A percentile compares a stretch with the other conserved stretches of the same genome.
Evolutionary conservation across 1,140 invertebrate genomes (phyloP).

Genomic region (Magallana ariakensis): DNA sequence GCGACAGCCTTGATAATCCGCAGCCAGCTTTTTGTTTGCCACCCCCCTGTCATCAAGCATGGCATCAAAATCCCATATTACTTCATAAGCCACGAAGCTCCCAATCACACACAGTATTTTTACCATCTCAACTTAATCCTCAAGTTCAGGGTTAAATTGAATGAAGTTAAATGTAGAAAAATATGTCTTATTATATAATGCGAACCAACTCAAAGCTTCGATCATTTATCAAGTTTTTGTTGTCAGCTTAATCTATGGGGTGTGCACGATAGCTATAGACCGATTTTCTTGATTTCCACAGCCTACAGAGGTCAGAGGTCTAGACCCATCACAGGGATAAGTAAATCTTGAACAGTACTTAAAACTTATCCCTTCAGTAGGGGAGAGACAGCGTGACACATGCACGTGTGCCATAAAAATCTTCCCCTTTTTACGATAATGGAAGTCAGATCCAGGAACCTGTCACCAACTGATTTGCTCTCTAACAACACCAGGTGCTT

Average conservation of each 20-base stretch:
- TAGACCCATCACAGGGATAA: background rate
- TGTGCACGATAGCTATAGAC: slow-evolving; percentile 26
- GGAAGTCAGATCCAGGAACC: background rate
- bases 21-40: slow-evolving; percentile 2
- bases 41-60: slow-evolving; percentile 25
- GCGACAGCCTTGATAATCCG: slow-evolving; percentile 9
- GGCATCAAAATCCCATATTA: slow-evolving; percentile 25
- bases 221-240: slow-evolving; percentile 29
- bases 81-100: slow-evolving; percentile 26
- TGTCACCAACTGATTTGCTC: slow-evolving; percentile 23
- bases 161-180: background rate
- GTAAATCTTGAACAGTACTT: slow-evolving; percentile 12
- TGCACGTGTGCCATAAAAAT: slow-evolving; percentile 23
- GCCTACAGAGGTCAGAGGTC: slow-evolving; percentile 1
- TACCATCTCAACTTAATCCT: background rate
- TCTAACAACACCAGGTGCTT: slow-evolving; percentile 24
- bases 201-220: background rate
- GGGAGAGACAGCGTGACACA: slow-evolving; percentile 18
- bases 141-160: slow-evolving; percentile 17
- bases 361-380: background rate
- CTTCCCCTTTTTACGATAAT: slow-evolving; percentile 11
- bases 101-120: slow-evolving; percentile 10
- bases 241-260: slow-evolving; percentile 7
- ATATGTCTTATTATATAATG: slow-evolving; percentile 3
- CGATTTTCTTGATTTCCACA: slow-evolving; percentile 8